Base-by-base conservation (phyloP, 92 coral and sea anemone species). In the Phymanthus crucifer region DNA sequence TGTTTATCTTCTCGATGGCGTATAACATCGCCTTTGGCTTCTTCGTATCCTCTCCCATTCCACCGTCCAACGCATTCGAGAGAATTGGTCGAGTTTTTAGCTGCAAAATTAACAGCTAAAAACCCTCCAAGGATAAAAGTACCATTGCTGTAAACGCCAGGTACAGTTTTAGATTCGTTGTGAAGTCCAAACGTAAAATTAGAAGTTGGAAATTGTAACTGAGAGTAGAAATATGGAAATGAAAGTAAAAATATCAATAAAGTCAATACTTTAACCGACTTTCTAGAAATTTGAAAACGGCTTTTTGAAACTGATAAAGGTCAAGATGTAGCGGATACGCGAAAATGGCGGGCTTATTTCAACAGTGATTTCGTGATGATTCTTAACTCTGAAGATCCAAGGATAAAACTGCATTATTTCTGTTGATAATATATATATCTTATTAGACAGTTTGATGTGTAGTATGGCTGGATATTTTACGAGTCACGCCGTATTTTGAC, bases 21-120 rank as follows among this genome's bases (percentile, higher is more conserved):
- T 87, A 87, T 5, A 94, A 35, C 98, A 94, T 89, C 0, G 98
- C n/a, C 94, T n/a, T 83, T 50, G 70, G 92, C 83, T 73, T 92
- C 87, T 69, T 89, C 94, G 48, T 77, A 94, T 0, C 98, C 98
- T 40, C 87, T 86, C 6, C 69, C 65, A 66, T 84, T 88, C 47
- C 93, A 92, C 31, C 85, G 76, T 10, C 98, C 97, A 38, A 40
- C 35, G 78, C 97, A 92, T 38, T 61, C 47, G 18, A 57, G 40
- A 43, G 91, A 74, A 21, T 23, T 26, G 73, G n/a, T n/a, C n/a
- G n/a, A n/a, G n/a, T n/a, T n/a, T n/a, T n/a, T n/a, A n/a, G n/a
- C n/a, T n/a, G n/a, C n/a, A n/a, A n/a, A n/a, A n/a, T n/a, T n/a
- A n/a, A n/a, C n/a, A n/a, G n/a, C n/a, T n/a, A n/a, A n/a, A n/a